Base-by-base conservation (phyloP, 1,140 invertebrate genomes). In the Myzus persicae region DNA sequence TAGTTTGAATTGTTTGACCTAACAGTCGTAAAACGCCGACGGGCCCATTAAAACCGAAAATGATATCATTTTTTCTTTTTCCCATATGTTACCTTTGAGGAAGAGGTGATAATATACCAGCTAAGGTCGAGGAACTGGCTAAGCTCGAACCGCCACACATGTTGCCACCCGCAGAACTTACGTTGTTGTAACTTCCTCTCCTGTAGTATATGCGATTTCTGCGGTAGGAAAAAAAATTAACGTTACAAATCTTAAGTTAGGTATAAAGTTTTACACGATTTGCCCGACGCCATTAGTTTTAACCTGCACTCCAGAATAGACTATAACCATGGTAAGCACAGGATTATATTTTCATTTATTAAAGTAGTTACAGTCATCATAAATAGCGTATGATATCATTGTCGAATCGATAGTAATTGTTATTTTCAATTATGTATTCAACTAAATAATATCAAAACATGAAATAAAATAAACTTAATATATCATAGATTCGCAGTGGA, bases 91-190 rank as follows among this genome's bases (percentile, higher is more conserved):
- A 93, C 93, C 93, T 93, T 67, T 93, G 90, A 0, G 93, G 93
- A 24, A 93, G 59, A 0, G 93, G 93, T 38, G 93, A 93, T 44
- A 93, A 46, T 84, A 93, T 91, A 36, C 93, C 93, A 5, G 93
- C 93, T 26, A 93, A 87, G 14, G 93, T 91, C 36, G 93, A 93
- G 8, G 93, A 93, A 42, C 90, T 84, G 24, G 76, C 91, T 6
- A 93, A 51, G 51, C 36, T 54, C 7, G 91, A 84, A 42, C 91
- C 81, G 5, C 89, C 5, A 14, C 89, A 67, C 89, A 90, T 67
- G 44, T 51, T 93, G n/a, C 91, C 46, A 22, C 81, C n/a, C 7
- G 91, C 3, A 26, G 91, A 82, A 84, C 26, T 54, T 24, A 82
- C 91, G 46, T 93, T 93, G 44, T 93, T 93, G 24, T 93, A 93